phyloP scores from a whole-genome alignment of 2,888 invertebrate genomes.

The Pyrgus malvae region DNA sequence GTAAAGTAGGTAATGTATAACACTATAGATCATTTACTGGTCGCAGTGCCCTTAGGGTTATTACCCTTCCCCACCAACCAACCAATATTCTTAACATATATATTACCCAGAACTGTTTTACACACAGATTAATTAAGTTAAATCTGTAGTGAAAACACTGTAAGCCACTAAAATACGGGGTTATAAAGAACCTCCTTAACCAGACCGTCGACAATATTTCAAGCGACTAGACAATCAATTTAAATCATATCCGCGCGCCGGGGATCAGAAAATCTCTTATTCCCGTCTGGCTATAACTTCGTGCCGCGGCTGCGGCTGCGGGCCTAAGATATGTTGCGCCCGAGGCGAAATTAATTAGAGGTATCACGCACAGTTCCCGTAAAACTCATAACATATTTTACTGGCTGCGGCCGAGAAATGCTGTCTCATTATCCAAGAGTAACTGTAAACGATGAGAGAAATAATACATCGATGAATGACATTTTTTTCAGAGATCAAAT shows the following conservation, averaged over 20 bases:
- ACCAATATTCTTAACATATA: too few species aligned
- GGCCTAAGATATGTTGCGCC: constrained; percentile 41
- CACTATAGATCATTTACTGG: too few species aligned
- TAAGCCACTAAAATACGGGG: neutral
- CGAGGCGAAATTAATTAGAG: constrained; percentile 56
- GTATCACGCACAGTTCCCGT: constrained; percentile 49
- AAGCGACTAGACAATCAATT: constrained; percentile 25
- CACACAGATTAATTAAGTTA: too few species aligned
- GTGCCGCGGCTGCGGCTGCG: neutral
- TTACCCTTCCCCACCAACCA: too few species aligned
- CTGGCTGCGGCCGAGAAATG: constrained; percentile 25
- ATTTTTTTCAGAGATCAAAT: too few species aligned
- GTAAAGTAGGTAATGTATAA: too few species aligned
- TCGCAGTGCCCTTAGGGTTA: too few species aligned
- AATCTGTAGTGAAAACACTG: too few species aligned
- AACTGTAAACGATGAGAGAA: neutral
- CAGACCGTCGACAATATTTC: constrained; percentile 5
- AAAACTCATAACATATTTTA: constrained; percentile 53
- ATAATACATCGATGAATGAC: too few species aligned
- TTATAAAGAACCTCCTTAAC: neutral
- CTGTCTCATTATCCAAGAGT: neutral
- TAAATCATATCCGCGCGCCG: constrained; percentile 25
- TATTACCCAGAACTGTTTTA: too few species aligned
- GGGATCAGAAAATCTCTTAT: constrained; percentile 24
- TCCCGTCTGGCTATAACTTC: neutral